Percentiles rank a stretch among this genome's conserved stretches.
Conservation (phyloP, 2,797 vertebrate genomes). For the Gephyroberyx darwinii region DNA sequence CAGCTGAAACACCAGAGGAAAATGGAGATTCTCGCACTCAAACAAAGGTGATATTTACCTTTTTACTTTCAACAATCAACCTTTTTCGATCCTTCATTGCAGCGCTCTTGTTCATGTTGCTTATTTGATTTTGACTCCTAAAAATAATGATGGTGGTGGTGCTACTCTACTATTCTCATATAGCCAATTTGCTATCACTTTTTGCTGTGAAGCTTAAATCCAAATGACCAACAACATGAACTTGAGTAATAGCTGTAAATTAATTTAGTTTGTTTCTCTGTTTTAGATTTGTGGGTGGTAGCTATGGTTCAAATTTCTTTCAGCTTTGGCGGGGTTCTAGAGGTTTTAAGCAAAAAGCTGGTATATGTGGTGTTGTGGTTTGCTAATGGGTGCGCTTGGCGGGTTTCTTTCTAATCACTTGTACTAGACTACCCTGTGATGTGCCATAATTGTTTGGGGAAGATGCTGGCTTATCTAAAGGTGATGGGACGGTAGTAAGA, state of each 20-base stretch:
- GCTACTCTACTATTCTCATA: constrained; percentile 43
- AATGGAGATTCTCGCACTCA: constrained; percentile 60
- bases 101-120: constrained; percentile 49
- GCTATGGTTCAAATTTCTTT: constrained; percentile 19
- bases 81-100: constrained; percentile 36
- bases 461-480: constrained; percentile 23
- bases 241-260: background rate
- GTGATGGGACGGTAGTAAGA: constrained; percentile 2
- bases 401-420: constrained; percentile 31
- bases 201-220: background rate
- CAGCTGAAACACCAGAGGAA: constrained; percentile 60
- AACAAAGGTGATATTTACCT: constrained; percentile 74
- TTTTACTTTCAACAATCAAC: constrained; percentile 29
- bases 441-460: constrained; percentile 6
- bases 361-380: constrained; percentile 12
- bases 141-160: constrained; percentile 41
- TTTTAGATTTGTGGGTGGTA: constrained; percentile 6
- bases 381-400: constrained; percentile 29
- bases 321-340: constrained; percentile 26
- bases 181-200: background rate
- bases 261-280: constrained; percentile 4
- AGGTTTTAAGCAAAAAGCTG: constrained; percentile 17
- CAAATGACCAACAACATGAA: constrained; percentile 21
- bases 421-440: constrained; percentile 25
- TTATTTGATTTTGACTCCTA: constrained; percentile 43